Evolutionary conservation across 2,888 invertebrate species (phyloP), one percentile per base, ranked within the genome.

Genomic region (Meandrusa payeni): DNA sequence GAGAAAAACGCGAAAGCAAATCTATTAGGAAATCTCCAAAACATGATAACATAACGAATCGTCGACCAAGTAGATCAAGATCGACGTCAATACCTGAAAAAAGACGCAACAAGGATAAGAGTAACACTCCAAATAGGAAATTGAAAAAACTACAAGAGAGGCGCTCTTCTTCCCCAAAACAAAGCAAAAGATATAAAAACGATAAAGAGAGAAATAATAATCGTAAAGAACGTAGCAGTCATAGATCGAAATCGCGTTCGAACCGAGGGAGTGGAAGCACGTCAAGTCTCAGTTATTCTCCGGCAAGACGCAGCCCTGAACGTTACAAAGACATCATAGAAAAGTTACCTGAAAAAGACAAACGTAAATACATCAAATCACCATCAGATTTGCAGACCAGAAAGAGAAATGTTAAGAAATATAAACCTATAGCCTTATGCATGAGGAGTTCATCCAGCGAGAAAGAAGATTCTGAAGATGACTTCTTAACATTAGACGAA

Each of bases 271-370:
- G 89, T 44, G 65, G 83, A 28, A 89, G 89, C 55, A 82, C 87
- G 0, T 90, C 90, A 5, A 90, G 89, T 50, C 71, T 93, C 34
- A 93, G 93, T 55, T 93, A 93, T 57, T 93, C 93, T 0, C 93
- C 93, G 0, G 91, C 92, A 0, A 85, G 91, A 1, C 88, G 91
- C 7, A 90, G 92, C 70, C 92, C 93, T 0, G 93, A 93, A 56
- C 88, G 92, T 0, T 93, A 93, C 63, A 88, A 86, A 13, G 93
- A 93, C 48, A 90, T 92, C 26, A 76, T 92, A 20, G 90, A 91
- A 37, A 87, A 81, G 48, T 62, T 89, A 27, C 89, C 90, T 0
- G 90, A 88, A 46, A 89, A 89, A 57, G 90, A 89, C 51, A 85
- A 88, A 52, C 80, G 87, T 24, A 85, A 88, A 65, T 88, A 88